phyloP scores from a whole-genome alignment of 2,113 vertebrate species.

The Mastomys natalensis region DNA sequence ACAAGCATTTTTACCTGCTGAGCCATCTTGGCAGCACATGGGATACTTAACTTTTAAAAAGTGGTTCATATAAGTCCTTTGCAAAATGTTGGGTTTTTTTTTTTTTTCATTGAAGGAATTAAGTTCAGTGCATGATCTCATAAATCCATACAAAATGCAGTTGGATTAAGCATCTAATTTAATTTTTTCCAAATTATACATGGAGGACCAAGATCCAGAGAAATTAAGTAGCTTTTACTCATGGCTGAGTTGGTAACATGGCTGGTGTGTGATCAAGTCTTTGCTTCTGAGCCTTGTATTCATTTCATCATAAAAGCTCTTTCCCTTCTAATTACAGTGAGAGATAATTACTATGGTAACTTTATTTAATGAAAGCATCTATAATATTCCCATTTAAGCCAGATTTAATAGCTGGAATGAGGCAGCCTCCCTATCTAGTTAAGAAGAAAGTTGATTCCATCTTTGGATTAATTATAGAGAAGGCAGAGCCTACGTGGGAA shows the following conservation, averaged over 20 bases:
- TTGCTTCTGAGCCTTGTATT: background rate
- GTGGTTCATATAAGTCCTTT: background rate
- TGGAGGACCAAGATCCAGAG: conserved; percentile 13
- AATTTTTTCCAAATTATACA: conserved; percentile 22
- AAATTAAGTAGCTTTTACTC: conserved; percentile 43
- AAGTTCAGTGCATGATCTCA: conserved; percentile 12
- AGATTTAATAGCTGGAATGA: conserved; percentile 50
- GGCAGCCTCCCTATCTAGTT: background rate
- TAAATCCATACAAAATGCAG: conserved; percentile 57
- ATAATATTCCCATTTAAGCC: conserved; percentile 58
- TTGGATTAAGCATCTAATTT: conserved; percentile 63
- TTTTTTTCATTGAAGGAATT: conserved; percentile 46
- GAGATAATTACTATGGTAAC: conserved; percentile 59
- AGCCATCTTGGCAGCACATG: background rate
- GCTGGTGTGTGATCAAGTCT: background rate
- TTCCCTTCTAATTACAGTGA: conserved; percentile 54
- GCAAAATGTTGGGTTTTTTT: conserved; percentile 47
- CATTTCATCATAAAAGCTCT: conserved; percentile 38
- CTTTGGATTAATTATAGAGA: conserved; percentile 54
- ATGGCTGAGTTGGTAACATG: background rate
- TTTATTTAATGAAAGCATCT: conserved; percentile 52
- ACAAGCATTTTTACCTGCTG: background rate
- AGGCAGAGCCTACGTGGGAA: conserved; percentile 24
- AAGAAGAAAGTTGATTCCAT: conserved; percentile 49
- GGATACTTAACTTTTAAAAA: background rate